Evolutionary conservation across 2,888 invertebrate species (phyloP).

Genomic region (Tipula unca): DNA sequence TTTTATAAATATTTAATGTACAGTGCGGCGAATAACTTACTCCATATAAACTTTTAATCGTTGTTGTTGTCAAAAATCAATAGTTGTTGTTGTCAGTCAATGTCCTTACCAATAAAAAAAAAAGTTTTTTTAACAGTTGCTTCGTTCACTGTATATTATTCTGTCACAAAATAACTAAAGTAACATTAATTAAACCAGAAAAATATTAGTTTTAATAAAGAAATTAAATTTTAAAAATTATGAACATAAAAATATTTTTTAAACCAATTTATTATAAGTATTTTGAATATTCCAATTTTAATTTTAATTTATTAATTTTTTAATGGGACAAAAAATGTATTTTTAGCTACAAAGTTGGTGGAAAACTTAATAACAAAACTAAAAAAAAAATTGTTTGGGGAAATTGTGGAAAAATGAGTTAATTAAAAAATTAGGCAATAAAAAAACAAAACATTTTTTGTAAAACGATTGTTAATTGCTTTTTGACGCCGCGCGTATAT

Average conservation of each 20-base stretch:
- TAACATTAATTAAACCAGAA: neutral
- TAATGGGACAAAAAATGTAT: neutral
- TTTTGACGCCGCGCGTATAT: neutral
- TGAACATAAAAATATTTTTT: neutral
- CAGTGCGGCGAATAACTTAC: no score
- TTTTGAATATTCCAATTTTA: neutral
- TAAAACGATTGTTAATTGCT: neutral
- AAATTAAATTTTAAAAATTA: neutral
- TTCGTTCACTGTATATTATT: neutral
- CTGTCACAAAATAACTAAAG: neutral
- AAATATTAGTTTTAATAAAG: neutral
- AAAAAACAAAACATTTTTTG: neutral
- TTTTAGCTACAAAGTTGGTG: neutral
- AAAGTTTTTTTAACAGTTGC: no score
- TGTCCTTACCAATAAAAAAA: no score
- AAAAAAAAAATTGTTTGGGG: neutral
- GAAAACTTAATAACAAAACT: neutral
- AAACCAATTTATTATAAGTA: neutral
- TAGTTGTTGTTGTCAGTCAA: no score
- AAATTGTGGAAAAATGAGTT: conserved; percentile 14
- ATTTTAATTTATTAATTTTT: neutral
- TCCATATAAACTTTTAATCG: no score
- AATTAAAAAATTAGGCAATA: neutral
- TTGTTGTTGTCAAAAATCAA: no score
- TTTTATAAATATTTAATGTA: neutral